phyloP scores from a whole-genome alignment of 2,888 invertebrate genomes.

The Alloscopus bannaensis region DNA sequence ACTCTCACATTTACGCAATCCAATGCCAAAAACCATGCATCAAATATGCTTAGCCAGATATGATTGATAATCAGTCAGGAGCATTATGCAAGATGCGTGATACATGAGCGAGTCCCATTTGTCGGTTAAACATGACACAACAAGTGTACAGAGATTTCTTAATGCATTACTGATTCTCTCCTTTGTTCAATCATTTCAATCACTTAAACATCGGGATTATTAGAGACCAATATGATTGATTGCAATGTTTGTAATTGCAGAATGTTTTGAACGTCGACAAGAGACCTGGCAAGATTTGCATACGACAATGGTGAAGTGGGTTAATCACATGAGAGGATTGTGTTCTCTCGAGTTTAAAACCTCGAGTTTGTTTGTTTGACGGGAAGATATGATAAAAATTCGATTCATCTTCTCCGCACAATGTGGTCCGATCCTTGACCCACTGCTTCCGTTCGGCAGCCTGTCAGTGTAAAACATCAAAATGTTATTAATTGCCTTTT shows the following conservation, averaged over 20 bases:
- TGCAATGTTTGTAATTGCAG: no score
- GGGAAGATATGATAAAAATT: not conserved
- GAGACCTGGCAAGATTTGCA: not conserved
- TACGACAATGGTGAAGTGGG: slow-evolving; percentile 21
- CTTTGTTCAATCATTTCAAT: no score
- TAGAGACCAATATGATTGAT: no score
- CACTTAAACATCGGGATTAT: no score
- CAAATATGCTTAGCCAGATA: not conserved
- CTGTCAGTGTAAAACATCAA: no score
- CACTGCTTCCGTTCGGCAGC: slow-evolving; percentile 2
- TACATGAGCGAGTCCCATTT: not conserved
- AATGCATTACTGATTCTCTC: no score
- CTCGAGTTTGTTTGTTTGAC: no score
- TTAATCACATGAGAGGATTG: slow-evolving; percentile 8
- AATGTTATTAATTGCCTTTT: no score
- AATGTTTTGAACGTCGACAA: no score
- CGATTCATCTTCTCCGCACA: not conserved
- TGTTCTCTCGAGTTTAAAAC: not conserved
- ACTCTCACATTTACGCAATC: no score
- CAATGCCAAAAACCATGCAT: not conserved
- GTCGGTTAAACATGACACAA: not conserved
- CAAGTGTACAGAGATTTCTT: not conserved
- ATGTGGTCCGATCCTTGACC: slow-evolving; percentile 3
- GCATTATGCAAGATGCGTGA: not conserved
- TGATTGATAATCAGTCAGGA: not conserved